Base-by-base conservation (phyloP, 1,140 invertebrate genomes). In the Bursaphelenchus mucronatus region DNA sequence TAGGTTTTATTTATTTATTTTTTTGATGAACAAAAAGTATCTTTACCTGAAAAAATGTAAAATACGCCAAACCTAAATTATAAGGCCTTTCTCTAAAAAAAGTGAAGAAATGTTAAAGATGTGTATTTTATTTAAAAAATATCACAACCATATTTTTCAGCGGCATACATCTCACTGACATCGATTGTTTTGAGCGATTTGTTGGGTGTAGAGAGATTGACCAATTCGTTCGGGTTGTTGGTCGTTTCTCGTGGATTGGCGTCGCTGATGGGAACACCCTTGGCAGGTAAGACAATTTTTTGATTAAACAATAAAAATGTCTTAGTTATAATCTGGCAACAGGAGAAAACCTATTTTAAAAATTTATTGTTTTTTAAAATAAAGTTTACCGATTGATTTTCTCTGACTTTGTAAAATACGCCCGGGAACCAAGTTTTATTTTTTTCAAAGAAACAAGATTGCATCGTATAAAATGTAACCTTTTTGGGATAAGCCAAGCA, bases 161-260 rank as follows among this genome's bases (percentile, higher is more conserved):
- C 94, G 69, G 93, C 92, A 41, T 97, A 95, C 82, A 94, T 97
- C 73, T 95, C 92, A 0, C 84, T 98, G 47, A 97, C 94, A 44
- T 97, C 94, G 17, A 97, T 97, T 79, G 94, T 98, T 76, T 85
- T 98, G 53, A 93, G 95, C 69, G 94, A 97, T 79, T 84, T 97
- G 15, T 85, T 98, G 43, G 94, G 94, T 11, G 84, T 97, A 75
- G 92, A 97, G 73, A 92, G 92, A 82, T 84, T 97, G 62, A 97
- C 94, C 44, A 97, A 94, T 82, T 92, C 93, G 15, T 98, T 97
- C 82, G 94, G 94, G 21, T 85, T 97, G 54, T 84, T 97, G 51
- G 93, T 95, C 70, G 84, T 97, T 69, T 92, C 94, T 84, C 87
- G 94, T 81, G 94, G 94, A 40, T 88, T 89, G 40, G 90, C 93